Conservation (phyloP, 2,113 vertebrate species). For the Plecotus auritus region DNA sequence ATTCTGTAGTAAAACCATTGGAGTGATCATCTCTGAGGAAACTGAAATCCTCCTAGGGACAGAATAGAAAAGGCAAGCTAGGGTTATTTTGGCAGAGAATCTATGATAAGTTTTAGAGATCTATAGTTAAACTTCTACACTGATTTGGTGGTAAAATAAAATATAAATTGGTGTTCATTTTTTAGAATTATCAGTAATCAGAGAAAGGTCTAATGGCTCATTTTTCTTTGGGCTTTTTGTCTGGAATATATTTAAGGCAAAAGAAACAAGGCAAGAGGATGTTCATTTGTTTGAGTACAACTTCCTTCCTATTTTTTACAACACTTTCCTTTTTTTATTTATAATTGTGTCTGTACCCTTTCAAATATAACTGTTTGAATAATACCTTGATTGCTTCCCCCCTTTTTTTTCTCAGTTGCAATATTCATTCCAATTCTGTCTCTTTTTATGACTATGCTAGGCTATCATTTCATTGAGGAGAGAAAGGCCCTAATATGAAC, state of each 20-base stretch:
- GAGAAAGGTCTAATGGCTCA: background rate
- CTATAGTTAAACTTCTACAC: conserved; percentile 20
- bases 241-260: background rate
- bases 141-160: conserved; percentile 8
- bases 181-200: conserved; percentile 37
- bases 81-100: conserved; percentile 26
- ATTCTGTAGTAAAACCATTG: background rate
- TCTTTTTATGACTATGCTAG: conserved; percentile 32
- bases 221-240: conserved; percentile 33
- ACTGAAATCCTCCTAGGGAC: background rate
- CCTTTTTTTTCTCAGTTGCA: background rate
- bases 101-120: background rate
- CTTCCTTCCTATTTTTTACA: conserved; percentile 13
- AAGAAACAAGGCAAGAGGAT: background rate
- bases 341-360: conserved; percentile 23
- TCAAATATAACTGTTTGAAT: conserved; percentile 38
- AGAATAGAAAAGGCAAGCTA: conserved; percentile 7
- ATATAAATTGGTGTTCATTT: background rate
- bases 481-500: conserved; percentile 3
- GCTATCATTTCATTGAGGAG: conserved; percentile 17
- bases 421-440: background rate
- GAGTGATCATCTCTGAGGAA: background rate
- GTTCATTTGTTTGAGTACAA: background rate
- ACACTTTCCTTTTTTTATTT: background rate
- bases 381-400: conserved; percentile 3